Base-by-base conservation (phyloP, 2,888 invertebrate species). In the Hypomecis punctinalis region DNA sequence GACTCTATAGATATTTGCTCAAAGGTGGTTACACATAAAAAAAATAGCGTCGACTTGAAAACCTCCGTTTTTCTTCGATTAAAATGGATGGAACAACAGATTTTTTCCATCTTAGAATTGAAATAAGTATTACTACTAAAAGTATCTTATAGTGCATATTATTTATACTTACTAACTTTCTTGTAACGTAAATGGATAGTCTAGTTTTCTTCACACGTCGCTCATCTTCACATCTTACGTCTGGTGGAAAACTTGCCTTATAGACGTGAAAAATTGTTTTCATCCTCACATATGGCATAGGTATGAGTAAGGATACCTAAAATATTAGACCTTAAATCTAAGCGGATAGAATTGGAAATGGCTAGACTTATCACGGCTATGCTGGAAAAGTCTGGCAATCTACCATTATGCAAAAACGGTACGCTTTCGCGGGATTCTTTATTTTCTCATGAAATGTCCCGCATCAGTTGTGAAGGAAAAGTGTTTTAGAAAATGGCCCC, bases 321-420 rank as follows among this genome's bases (percentile, higher is more conserved):
- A 4, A 62, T 54, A 43, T 63, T 54, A 7, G 54, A 63, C 58
- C 59, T 51, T 59, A 59, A 33, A 7, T 0, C 5, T 11, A 5
- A 6, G 0, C 11, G 0, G 0, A 39, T 48, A 63, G 11, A 54
- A 57, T 39, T 37, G 42, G 53, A 35, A 42, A 42, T 53, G 5
- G n/a, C 5, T 39, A 6, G 6, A 39, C 10, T 39, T 52, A 3
- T 36, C 6, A 9, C 9, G 47, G 11, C 54, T 55, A 39, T 59
- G 10, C 40, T 59, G 40, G 35, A 35, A 42, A 45, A 55, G 63
- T 54, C 47, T 23, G 54, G 67, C 63, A 63, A 64, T 68, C 59
- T 64, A 60, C 66, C 65, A 67, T 69, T 71, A 71, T 71, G 66
- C 61, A 69, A 71, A 68, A 67, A 48, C 36, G 54, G 63, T 55